Base-by-base conservation (phyloP, 2,113 vertebrate species). In the Catharus minimus region DNA sequence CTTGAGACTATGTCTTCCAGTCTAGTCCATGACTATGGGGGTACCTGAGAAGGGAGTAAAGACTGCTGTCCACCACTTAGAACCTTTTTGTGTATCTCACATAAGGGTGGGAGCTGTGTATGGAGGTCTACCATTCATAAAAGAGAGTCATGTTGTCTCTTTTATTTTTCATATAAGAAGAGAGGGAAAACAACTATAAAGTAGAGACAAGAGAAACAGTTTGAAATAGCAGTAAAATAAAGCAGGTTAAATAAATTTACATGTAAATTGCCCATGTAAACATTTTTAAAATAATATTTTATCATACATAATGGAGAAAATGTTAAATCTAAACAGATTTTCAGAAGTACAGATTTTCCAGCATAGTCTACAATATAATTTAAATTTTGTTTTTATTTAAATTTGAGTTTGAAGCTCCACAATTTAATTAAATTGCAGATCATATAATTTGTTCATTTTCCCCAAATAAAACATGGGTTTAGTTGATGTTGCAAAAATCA, bases 371-470 rank as follows among this genome's bases (percentile, higher is more conserved):
- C 39, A 6, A 33, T 26, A 24, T 21, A 19, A 13, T 82, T 89
- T 87, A 39, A 64, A 7, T 68, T 49, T 38, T 17, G 24, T 10
- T 68, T 85, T 65, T 19, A 61, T 53, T 15, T 55, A 50, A 85
- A 75, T 50, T 52, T 19, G 15, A 53, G 1, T 68, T 57, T 32
- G 12, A 16, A n/a, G 3, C 33, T 82, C 14, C 33, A 41, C 0
- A 1, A 12, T 66, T 75, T 32, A 69, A 75, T 64, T 47, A 56
- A 85, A 76, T 20, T 52, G 20, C 14, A 74, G 12, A 64, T 60
- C 0, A 3, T 21, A 8, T 30, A 9, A 10, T 43, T 32, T 18
- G 1, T 1, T 30, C 0, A 10, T 79, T 6, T 64, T 52, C 44
- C 43, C 16, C 28, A 76, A 38, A 47, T 38, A 52, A 57, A 88